These are phyloP conservation scores for Drosophila picticornis DNA, from an alignment of 2,888 invertebrate genomes.

Conservation along the genomic window DNA sequence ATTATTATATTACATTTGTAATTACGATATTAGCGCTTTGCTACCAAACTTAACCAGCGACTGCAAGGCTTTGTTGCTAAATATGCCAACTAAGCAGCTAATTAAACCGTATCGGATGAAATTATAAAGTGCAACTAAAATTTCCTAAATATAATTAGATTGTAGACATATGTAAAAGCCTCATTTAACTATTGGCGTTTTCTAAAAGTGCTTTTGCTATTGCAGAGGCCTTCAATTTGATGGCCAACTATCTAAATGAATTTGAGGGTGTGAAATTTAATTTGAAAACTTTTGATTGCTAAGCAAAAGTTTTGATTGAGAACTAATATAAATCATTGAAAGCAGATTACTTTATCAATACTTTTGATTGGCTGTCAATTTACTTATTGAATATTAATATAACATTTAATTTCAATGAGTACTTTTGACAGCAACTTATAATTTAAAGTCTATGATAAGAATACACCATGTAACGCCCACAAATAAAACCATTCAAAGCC, in stretches of 20 bases:
- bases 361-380: constrained; percentile 1
- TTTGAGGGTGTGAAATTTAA: background rate
- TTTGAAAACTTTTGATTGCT: background rate
- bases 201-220: background rate
- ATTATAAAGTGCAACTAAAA: background rate
- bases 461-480: background rate
- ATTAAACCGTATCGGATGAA: background rate
- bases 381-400: constrained; percentile 46
- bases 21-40: background rate
- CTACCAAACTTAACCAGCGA: constrained; percentile 15
- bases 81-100: constrained; percentile 7
- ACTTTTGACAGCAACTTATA: constrained; percentile 6
- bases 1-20: background rate
- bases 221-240: background rate
- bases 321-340: constrained; percentile 11
- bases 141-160: background rate
- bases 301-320: constrained; percentile 10
- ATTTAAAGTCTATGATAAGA: constrained; percentile 22
- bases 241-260: background rate
- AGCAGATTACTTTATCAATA: constrained; percentile 18
- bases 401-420: constrained; percentile 18
- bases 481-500: background rate
- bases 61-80: constrained; percentile 29
- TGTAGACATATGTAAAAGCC: background rate
- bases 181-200: background rate